Conservation (phyloP, 2,888 invertebrate species). For the Heliconius erato region DNA sequence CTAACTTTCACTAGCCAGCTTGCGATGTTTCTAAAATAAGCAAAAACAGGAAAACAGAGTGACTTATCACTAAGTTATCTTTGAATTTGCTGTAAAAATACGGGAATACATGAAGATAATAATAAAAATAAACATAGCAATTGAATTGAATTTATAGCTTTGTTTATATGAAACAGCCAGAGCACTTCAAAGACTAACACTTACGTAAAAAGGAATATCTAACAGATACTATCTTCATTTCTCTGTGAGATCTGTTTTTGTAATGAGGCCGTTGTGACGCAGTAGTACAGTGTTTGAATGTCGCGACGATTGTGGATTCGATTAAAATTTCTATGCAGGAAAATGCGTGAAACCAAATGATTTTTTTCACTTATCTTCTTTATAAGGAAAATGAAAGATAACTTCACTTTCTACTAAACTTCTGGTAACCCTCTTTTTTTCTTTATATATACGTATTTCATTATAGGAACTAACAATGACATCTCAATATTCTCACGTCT, state of each 20-base stretch:
- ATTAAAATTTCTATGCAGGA: too few species aligned
- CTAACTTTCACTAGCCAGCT: not conserved
- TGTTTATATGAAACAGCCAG: conserved; percentile 17
- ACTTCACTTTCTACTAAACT: too few species aligned
- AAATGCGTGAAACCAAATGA: too few species aligned
- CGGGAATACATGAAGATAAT: too few species aligned
- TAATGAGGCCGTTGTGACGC: too few species aligned
- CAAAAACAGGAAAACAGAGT: not conserved
- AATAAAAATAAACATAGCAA: conserved; percentile 20
- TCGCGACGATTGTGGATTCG: too few species aligned
- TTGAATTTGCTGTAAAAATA: not conserved
- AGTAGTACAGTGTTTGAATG: too few species aligned
- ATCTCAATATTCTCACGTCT: conserved; percentile 7
- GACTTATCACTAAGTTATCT: not conserved
- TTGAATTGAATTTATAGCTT: conserved; percentile 11
- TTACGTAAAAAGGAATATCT: conserved; percentile 10
- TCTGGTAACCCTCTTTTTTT: too few species aligned
- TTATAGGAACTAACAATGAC: not conserved
- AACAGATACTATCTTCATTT: not conserved
- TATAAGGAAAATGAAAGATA: too few species aligned
- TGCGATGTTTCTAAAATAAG: not conserved
- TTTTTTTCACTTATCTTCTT: too few species aligned
- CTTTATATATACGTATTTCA: not conserved
- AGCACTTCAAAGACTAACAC: conserved; percentile 13
- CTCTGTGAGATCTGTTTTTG: too few species aligned